Percentiles rank a stretch among this genome's conserved stretches.
Conservation (phyloP, 2,797 vertebrate species). For the Pseudochirops corinnae region DNA sequence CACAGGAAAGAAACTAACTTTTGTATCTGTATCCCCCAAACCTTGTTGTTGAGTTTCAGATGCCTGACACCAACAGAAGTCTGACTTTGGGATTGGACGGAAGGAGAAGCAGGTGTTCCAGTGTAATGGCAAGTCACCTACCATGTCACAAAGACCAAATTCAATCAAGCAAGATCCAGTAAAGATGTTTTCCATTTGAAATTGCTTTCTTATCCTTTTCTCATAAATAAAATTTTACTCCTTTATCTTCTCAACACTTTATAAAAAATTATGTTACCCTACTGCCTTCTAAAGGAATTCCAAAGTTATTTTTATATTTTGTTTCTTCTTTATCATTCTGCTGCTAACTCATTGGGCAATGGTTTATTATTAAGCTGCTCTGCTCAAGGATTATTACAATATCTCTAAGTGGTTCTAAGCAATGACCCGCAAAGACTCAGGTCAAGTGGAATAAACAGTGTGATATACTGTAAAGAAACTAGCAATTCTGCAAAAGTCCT, state of each 20-base stretch:
- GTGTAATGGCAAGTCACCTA: neutral
- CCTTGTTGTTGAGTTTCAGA: neutral
- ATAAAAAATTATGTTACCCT: conserved; percentile 24
- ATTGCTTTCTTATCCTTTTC: neutral
- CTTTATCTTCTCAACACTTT: conserved; percentile 22
- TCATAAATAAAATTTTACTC: conserved; percentile 18
- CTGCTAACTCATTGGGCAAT: conserved; percentile 40
- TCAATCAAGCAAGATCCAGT: neutral
- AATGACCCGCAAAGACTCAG: conserved; percentile 7
- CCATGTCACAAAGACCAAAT: neutral
- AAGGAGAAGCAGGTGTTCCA: neutral
- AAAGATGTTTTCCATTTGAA: neutral
- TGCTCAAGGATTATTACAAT: conserved; percentile 35
- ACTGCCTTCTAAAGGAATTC: neutral
- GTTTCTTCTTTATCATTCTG: conserved; percentile 38
- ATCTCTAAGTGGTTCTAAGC: conserved; percentile 9
- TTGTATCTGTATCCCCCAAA: neutral
- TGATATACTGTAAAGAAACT: conserved; percentile 31
- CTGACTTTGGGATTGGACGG: neutral
- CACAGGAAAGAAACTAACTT: neutral
- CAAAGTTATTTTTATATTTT: neutral
- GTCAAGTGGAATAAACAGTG: conserved; percentile 24
- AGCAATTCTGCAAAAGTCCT: conserved; percentile 15
- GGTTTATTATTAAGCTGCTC: conserved; percentile 23
- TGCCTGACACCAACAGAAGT: neutral